phyloP scores from a whole-genome alignment of 92 coral and sea anemone genomes.

The Nematostella vectensis region DNA sequence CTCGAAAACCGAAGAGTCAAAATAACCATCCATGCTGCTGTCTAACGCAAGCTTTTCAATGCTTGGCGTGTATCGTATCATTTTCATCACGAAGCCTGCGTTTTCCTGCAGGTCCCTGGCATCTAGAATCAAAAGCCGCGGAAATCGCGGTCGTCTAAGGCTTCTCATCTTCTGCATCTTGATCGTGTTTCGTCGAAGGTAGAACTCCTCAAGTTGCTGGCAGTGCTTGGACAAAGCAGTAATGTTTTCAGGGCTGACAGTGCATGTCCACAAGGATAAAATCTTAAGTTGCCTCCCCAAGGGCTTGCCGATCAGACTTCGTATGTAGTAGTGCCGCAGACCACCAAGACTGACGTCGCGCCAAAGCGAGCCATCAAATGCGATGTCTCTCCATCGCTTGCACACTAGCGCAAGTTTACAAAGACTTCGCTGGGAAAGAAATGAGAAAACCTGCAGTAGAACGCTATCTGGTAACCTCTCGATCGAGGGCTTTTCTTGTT shows the following conservation, averaged over 20 bases:
- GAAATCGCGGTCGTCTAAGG: slow-evolving; percentile 4
- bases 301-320: slow-evolving; percentile 12
- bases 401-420: slow-evolving; percentile 34
- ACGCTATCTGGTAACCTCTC: slow-evolving; percentile 49
- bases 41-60: slow-evolving; percentile 62
- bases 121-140: slow-evolving; percentile 26
- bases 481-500: slow-evolving; percentile 10
- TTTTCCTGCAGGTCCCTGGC: slow-evolving; percentile 46
- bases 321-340: slow-evolving; percentile 8
- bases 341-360: slow-evolving; percentile 23
- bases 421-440: slow-evolving; percentile 18
- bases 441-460: slow-evolving; percentile 34
- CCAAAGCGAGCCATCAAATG: slow-evolving; percentile 59
- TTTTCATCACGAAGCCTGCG: slow-evolving; percentile 20
- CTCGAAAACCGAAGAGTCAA: slow-evolving; percentile 44
- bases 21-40: slow-evolving; percentile 46
- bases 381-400: slow-evolving; percentile 52
- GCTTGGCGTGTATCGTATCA: slow-evolving; percentile 41
- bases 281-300: slow-evolving; percentile 17
- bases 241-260: slow-evolving; percentile 17
- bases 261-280: slow-evolving; percentile 17
- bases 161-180: slow-evolving; percentile 10
- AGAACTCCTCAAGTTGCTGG: slow-evolving; percentile 22
- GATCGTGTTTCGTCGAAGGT: slow-evolving; percentile 14
- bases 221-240: slow-evolving; percentile 7